These are phyloP conservation scores for Samia ricini DNA, from an alignment of 1,140 invertebrate species.

Conservation along the genomic window DNA sequence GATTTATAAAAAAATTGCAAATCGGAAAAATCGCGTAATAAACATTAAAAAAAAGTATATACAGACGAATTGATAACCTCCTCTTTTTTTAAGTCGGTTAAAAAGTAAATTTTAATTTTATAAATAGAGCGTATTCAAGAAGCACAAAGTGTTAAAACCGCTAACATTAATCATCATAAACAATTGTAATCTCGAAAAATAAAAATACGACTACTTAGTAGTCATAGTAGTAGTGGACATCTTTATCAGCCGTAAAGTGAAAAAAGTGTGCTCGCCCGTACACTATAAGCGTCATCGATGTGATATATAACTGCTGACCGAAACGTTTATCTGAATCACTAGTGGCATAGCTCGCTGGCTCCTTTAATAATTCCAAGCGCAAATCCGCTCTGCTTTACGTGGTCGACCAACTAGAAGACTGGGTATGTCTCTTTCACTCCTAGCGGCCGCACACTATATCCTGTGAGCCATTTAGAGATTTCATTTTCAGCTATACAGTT, in stretches of 20 bases:
- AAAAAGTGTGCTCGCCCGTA: slow-evolving; percentile 37
- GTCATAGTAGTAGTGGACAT: too few species aligned
- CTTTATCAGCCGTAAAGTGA: slow-evolving; percentile 42
- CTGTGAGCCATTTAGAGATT: slow-evolving; percentile 46
- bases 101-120: too few species aligned
- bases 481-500: slow-evolving; percentile 51
- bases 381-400: slow-evolving; percentile 34
- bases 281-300: slow-evolving; percentile 41
- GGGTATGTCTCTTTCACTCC: slow-evolving; percentile 54
- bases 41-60: too few species aligned
- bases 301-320: slow-evolving; percentile 60
- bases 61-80: too few species aligned
- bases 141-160: too few species aligned
- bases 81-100: too few species aligned
- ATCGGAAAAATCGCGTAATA: too few species aligned
- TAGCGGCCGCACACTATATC: slow-evolving; percentile 45
- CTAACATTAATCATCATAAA: background rate
- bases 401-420: slow-evolving; percentile 39
- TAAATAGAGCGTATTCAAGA: too few species aligned
- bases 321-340: slow-evolving; percentile 67
- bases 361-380: slow-evolving; percentile 40
- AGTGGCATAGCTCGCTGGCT: slow-evolving; percentile 44
- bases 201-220: background rate
- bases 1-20: too few species aligned
- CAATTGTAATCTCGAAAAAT: background rate